A percentile compares a stretch with the other conserved stretches of the same genome.
Conservation (phyloP, 2,888 invertebrate species). For the Acleris laterana region DNA sequence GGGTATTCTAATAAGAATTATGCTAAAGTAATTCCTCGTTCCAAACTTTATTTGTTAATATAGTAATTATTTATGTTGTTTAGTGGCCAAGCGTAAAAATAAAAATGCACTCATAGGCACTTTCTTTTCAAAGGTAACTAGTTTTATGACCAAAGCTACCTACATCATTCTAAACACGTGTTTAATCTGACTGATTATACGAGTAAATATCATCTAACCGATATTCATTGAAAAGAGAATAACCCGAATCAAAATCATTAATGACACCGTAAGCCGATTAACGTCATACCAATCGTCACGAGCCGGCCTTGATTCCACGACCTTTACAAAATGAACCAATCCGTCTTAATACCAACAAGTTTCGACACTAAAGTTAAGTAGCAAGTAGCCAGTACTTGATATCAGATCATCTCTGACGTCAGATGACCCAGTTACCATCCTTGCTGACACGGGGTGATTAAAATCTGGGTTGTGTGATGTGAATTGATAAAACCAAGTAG, state of each 20-base stretch:
- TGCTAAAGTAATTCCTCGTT: too few species aligned
- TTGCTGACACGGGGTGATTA: constrained; percentile 24
- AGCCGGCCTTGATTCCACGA: constrained; percentile 29
- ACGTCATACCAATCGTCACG: constrained; percentile 11
- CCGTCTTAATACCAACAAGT: constrained; percentile 35
- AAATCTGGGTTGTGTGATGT: constrained; percentile 31
- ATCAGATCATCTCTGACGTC: constrained; percentile 35
- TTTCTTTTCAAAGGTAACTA: too few species aligned
- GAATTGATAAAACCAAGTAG: constrained; percentile 29
- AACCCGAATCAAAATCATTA: not conserved
- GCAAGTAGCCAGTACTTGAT: constrained; percentile 20
- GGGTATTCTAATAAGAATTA: too few species aligned
- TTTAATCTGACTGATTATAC: too few species aligned
- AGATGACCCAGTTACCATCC: constrained; percentile 27
- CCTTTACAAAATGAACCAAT: constrained; percentile 36
- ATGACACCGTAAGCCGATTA: constrained; percentile 12
- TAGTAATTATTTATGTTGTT: too few species aligned
- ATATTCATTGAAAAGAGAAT: too few species aligned
- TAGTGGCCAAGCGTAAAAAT: too few species aligned
- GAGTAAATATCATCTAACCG: too few species aligned
- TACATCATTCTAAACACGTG: too few species aligned
- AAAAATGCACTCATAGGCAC: too few species aligned
- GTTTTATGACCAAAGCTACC: too few species aligned
- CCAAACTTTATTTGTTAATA: too few species aligned
- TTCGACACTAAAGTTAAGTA: constrained; percentile 32